These are phyloP conservation scores for Meda fulgida DNA, from an alignment of 2,797 vertebrate genomes.

Conservation along the genomic window DNA sequence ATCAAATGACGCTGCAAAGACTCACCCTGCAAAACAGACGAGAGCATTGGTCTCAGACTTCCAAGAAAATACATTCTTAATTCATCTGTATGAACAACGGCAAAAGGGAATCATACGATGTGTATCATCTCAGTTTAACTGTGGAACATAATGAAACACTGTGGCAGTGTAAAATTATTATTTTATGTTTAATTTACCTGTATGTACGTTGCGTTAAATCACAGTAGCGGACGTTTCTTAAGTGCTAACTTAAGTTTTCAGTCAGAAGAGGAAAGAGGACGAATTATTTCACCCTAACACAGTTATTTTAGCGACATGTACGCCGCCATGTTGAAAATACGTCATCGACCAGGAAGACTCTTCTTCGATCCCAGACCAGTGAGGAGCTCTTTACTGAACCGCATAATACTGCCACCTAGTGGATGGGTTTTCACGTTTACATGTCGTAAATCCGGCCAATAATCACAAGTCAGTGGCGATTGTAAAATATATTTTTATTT, in stretches of 20 bases:
- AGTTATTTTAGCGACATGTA: constrained; percentile 7
- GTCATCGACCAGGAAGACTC: neutral
- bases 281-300: neutral
- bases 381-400: neutral
- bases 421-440: neutral
- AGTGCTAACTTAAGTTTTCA: neutral
- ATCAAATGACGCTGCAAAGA: neutral
- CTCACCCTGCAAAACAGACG: constrained; percentile 69
- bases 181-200: neutral
- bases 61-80: constrained; percentile 64
- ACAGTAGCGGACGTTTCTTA: neutral
- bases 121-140: neutral
- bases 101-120: neutral
- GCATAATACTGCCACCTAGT: constrained; percentile 19
- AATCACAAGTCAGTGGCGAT: neutral
- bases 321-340: constrained; percentile 45
- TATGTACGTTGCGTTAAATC: neutral
- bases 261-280: neutral
- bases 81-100: constrained; percentile 16
- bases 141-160: neutral
- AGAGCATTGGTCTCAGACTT: constrained; percentile 67
- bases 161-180: neutral
- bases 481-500: too few species aligned
- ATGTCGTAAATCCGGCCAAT: neutral
- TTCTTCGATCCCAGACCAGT: neutral